Conservation (phyloP, 2,797 vertebrate genomes). For the Hippopotamyrus pictus region DNA sequence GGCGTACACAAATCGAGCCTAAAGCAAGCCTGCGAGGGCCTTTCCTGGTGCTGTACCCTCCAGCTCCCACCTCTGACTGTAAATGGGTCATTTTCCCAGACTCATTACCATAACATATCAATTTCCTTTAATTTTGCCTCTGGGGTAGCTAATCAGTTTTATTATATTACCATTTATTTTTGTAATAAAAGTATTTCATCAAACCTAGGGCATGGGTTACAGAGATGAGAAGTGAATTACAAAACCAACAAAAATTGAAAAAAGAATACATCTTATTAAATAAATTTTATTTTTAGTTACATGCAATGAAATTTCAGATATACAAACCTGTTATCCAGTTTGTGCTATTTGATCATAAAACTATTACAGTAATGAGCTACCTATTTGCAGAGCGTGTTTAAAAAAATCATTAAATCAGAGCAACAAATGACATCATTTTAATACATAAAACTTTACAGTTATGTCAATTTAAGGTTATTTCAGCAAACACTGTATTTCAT, state of each 20-base stretch:
- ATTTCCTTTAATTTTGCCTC: neutral
- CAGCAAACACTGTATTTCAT: neutral
- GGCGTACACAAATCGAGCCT: neutral
- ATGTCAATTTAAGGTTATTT: neutral
- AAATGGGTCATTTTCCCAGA: neutral
- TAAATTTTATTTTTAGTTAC: neutral
- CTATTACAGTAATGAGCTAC: neutral
- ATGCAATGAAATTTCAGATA: neutral
- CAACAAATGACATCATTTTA: neutral
- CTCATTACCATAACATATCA: neutral
- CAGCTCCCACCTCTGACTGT: neutral
- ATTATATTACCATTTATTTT: constrained; percentile 5
- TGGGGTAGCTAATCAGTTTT: neutral
- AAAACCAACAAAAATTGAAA: neutral
- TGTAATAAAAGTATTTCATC: neutral
- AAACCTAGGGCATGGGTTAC: neutral
- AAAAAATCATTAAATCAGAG: neutral
- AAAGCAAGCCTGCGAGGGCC: neutral
- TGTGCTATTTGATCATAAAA: neutral
- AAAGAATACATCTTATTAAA: neutral
- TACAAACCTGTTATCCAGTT: neutral
- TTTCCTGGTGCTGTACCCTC: neutral
- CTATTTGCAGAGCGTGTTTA: neutral
- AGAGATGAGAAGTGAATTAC: neutral
- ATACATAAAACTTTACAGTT: neutral